These are phyloP conservation scores for Hydraecia micacea DNA, from an alignment of 2,888 invertebrate genomes.

Conservation along the genomic window DNA sequence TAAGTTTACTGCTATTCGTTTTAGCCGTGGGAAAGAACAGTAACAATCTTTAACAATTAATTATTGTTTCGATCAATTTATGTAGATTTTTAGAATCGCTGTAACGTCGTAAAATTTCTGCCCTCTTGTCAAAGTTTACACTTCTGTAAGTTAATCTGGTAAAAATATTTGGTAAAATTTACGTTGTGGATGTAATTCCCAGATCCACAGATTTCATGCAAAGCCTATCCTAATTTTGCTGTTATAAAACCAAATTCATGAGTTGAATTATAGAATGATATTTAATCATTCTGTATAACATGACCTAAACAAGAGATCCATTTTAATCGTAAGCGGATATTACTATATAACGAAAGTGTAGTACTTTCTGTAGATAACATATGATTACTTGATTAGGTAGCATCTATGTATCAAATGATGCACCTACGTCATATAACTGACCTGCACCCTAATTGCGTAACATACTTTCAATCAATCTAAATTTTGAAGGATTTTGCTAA, in stretches of 20 bases:
- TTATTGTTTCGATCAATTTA: background rate
- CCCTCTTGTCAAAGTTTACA: background rate
- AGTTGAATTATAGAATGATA: background rate
- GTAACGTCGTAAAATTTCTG: background rate
- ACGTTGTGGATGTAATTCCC: background rate
- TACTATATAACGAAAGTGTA: slow-evolving; percentile 18
- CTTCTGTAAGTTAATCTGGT: background rate
- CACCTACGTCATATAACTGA: slow-evolving; percentile 3
- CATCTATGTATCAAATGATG: slow-evolving; percentile 6
- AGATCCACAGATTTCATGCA: background rate
- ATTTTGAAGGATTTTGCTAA: too few relatives aligned
- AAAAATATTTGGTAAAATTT: background rate
- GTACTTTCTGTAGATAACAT: slow-evolving; percentile 27
- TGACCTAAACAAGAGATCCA: background rate
- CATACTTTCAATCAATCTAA: too few relatives aligned
- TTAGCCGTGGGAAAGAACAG: slow-evolving; percentile 17
- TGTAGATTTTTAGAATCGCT: background rate
- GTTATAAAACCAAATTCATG: background rate
- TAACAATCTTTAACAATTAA: background rate
- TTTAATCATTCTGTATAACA: background rate
- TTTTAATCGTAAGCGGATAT: slow-evolving; percentile 13
- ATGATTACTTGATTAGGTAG: background rate
- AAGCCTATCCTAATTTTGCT: background rate
- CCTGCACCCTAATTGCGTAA: slow-evolving; percentile 10
- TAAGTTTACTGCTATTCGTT: slow-evolving; percentile 18